phyloP scores from a whole-genome alignment of 2,888 invertebrate species.

The Leptura quadrifasciata region DNA sequence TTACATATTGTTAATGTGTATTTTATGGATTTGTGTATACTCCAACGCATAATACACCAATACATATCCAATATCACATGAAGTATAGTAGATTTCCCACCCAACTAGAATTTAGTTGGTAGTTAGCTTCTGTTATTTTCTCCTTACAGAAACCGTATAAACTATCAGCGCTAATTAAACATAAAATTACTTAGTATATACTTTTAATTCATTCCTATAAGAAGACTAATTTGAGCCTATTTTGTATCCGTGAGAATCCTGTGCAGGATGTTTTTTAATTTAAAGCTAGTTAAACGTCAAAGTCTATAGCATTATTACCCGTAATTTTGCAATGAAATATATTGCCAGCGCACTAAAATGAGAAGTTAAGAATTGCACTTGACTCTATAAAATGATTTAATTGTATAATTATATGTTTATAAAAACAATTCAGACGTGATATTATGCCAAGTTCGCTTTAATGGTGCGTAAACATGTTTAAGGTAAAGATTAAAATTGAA shows the following conservation, averaged over 20 bases:
- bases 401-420: slow-evolving; percentile 37
- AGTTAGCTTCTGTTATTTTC: neutral
- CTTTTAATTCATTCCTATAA: slow-evolving; percentile 25
- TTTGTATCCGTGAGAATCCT: slow-evolving; percentile 30
- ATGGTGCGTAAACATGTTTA: slow-evolving; percentile 29
- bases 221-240: slow-evolving; percentile 25
- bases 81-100: too few relatives aligned
- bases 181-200: slow-evolving; percentile 27
- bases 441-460: slow-evolving; percentile 33
- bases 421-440: slow-evolving; percentile 43
- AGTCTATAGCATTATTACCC: slow-evolving; percentile 45
- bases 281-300: slow-evolving; percentile 21
- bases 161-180: slow-evolving; percentile 30
- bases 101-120: too few relatives aligned
- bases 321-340: slow-evolving; percentile 45
- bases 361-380: slow-evolving; percentile 43
- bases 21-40: too few relatives aligned
- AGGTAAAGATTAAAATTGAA: slow-evolving; percentile 34
- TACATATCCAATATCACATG: too few relatives aligned
- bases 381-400: slow-evolving; percentile 49
- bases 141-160: slow-evolving; percentile 6
- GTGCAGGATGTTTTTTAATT: slow-evolving; percentile 18
- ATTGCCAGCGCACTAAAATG: slow-evolving; percentile 37
- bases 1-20: too few relatives aligned
- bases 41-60: too few relatives aligned